Base-by-base conservation (phyloP, 2,113 vertebrate genomes). In the Cebidichthys violaceus region DNA sequence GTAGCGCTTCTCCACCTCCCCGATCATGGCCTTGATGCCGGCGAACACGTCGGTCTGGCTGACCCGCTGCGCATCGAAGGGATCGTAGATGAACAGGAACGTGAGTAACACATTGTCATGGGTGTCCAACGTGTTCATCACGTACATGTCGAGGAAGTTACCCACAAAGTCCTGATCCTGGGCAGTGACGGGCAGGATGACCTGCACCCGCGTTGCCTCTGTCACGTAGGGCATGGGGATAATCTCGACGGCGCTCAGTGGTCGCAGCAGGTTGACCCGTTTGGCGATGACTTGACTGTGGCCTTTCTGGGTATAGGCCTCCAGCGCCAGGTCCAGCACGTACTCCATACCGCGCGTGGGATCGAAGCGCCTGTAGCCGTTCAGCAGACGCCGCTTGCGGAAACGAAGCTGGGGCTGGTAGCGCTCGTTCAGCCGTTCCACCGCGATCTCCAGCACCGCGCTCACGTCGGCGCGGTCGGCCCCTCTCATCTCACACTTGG, bases 161-260 rank as follows among this genome's bases (percentile, higher is more conserved):
- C 96, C 93, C 8, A 96, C 95, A 20, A 90, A 96, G 86, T 96
- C 96, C 76, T 88, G 95, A 74, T 96, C 97, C 81, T 83, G 96
- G 24, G 96, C 93, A 0, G 96, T 95, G 69, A 99, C 94, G 0
- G 98, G 98, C n/a, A 99, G 95, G 86, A 99, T 97, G 20, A 99
- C 92, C 87, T 99, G 98, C 83, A 99, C 97, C 0, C 96, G 95
- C 0, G 97, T 98, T 8, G 97, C 98, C 92, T 99, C 98, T 0
- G 98, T 99, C 77, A 99, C 97, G 0, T 99, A 99, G 0, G 98
- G 98, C 98, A 99, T 98, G 1, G 98, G 98, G 76, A 99, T 96
- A 47, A 99, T 98, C 86, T 99, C 98, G 17, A 98, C 97, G 0
- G 96, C 92, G 35, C 97, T 97, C 3, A 99, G 93, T 0, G 98